A percentile compares a stretch with the other conserved stretches of the same genome.
These are phyloP conservation scores for Rhizomys pruinosus DNA, from an alignment of 2,113 vertebrate species.

Conservation along the genomic window DNA sequence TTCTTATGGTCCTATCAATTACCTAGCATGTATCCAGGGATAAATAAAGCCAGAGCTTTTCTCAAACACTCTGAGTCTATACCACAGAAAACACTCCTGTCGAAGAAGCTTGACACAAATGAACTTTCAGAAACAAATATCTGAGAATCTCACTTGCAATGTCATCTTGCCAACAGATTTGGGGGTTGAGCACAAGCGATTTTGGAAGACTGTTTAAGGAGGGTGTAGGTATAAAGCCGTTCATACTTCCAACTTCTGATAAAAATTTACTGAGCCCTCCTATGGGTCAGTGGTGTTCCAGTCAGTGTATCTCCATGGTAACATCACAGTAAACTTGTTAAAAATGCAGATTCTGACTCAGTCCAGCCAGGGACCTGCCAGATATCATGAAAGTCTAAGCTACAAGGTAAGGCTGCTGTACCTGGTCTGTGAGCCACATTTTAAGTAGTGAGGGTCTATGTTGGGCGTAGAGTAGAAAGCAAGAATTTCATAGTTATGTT, in stretches of 20 bases:
- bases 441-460: background rate
- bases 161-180: background rate
- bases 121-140: conserved; percentile 18
- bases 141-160: background rate
- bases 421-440: background rate
- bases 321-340: background rate
- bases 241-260: background rate
- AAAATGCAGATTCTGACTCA: conserved; percentile 36
- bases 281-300: background rate
- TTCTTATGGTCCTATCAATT: background rate
- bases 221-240: background rate
- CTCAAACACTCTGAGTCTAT: conserved; percentile 9
- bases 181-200: rapidly evolving
- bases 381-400: background rate
- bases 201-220: conserved; percentile 11
- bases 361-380: background rate
- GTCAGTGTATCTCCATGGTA: background rate
- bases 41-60: background rate
- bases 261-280: conserved; percentile 10
- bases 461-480: background rate
- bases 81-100: background rate
- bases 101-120: background rate
- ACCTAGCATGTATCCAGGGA: background rate
- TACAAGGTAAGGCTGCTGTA: rapidly evolving
- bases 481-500: background rate